Evolutionary conservation across 2,113 vertebrate genomes (phyloP).

Genomic region (Cyanoramphus novaezelandiae): DNA sequence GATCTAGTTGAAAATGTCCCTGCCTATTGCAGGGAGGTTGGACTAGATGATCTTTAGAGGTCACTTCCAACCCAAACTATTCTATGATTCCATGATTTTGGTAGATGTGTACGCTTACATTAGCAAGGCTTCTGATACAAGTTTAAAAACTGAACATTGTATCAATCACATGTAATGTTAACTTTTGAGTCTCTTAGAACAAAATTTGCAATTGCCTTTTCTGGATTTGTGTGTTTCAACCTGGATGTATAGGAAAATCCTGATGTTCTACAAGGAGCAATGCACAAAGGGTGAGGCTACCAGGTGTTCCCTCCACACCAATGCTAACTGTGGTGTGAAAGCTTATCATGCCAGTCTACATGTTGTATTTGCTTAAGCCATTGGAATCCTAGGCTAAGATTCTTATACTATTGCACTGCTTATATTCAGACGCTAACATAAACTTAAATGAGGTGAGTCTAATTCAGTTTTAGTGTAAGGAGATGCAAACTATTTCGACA

Average conservation of each 20-base stretch:
- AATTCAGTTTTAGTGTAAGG: neutral
- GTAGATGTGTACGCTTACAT: fast-evolving
- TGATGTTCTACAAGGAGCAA: neutral
- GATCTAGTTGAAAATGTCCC: neutral
- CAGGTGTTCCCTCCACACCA: neutral
- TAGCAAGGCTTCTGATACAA: neutral
- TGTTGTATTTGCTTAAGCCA: neutral
- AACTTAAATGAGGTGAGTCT: neutral
- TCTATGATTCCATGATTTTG: neutral
- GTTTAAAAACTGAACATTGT: neutral
- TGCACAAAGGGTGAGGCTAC: neutral
- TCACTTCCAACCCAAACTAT: neutral
- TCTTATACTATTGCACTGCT: neutral
- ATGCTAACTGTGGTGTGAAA: neutral
- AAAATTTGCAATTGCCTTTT: neutral
- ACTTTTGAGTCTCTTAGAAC: neutral
- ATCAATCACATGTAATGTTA: neutral
- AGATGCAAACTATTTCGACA: neutral
- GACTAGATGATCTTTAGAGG: neutral
- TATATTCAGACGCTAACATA: neutral
- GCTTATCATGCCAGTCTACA: fast-evolving
- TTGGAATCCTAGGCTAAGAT: neutral
- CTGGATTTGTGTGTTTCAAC: neutral
- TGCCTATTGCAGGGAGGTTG: neutral
- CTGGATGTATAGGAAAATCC: neutral